Base-by-base conservation (phyloP, 2,888 invertebrate genomes). In the Ennomos quercinarius region DNA sequence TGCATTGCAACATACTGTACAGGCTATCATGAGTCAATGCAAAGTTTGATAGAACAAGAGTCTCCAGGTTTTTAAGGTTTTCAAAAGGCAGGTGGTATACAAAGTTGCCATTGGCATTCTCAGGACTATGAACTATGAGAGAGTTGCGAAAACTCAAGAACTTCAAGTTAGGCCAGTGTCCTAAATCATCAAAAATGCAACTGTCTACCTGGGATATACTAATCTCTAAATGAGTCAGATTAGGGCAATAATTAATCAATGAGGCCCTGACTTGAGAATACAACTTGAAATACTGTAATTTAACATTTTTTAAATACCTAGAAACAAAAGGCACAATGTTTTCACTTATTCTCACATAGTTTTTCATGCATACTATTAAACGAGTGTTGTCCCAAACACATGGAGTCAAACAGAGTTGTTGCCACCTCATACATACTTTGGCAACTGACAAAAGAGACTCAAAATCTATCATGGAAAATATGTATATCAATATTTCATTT, bases 121-220 rank as follows among this genome's bases (percentile, higher is more conserved):
- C 91, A 55, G 86, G 74, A 72, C 83, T 90, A 75, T 88, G 89
- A 71, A 89, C 88, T 78, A 93, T 93, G 12, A 93, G 75, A 42
- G 93, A 93, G 77, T 93, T 93, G 37, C 93, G 86, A 69, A 93
- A 93, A 79, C 93, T 93, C 67, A 93, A 80, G 73, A 93, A 93
- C 67, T 90, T 91, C 48, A 93, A 77, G 70, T 92, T 89, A 11
- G 93, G 93, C 93, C 93, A 93, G 68, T 87, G 76, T 45, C 86
- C 83, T 61, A 93, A 76, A 73, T 93, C 93, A 75, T 92, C 91
- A 81, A 93, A 93, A 70, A 93, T 93, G 82, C 90, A 90, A 71
- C 90, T 90, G 74, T 93, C 92, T 56, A 93, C 92, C 81, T 92
- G 93, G 67, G 93, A 93, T 83, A 93, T 93, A 73, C 92, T 92